phyloP scores from a whole-genome alignment of 2,113 vertebrate genomes.

The Morone chrysops region DNA sequence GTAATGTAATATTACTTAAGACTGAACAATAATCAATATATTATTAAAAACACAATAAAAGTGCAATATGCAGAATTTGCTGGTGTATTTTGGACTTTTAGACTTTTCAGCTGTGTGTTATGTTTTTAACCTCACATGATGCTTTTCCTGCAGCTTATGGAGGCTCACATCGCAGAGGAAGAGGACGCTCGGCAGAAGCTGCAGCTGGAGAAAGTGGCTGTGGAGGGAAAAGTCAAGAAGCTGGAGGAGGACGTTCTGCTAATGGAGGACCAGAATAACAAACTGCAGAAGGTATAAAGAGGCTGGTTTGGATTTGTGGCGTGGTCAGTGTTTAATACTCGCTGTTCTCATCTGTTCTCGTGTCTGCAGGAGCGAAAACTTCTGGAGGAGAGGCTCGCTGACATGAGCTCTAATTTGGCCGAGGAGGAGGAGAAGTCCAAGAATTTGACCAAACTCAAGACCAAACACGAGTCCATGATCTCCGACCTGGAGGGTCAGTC shows the following conservation, averaged over 20 bases:
- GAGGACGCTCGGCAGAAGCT: constrained; percentile 92
- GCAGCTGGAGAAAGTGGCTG: constrained; percentile 91
- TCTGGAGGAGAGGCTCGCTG: constrained; percentile 92
- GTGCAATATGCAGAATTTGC: no score
- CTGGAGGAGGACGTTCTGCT: constrained; percentile 93
- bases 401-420: constrained; percentile 92
- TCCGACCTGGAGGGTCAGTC: constrained; percentile 93
- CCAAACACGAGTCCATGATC: constrained; percentile 97
- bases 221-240: constrained; percentile 94
- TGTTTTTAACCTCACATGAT: background rate
- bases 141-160: constrained; percentile 85
- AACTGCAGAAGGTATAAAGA: constrained; percentile 89
- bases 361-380: constrained; percentile 89
- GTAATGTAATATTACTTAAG: no score
- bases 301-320: accelerated
- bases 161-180: constrained; percentile 90
- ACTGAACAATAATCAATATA: no score
- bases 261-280: constrained; percentile 95
- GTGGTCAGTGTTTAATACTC: background rate
- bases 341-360: accelerated
- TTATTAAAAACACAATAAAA: no score
- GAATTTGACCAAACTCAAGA: constrained; percentile 94
- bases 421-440: constrained; percentile 98
- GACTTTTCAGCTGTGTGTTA: no score
- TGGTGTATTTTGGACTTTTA: no score